Percentiles rank a stretch among this genome's conserved stretches.
Conservation (phyloP, 1,140 invertebrate genomes). For the Helicoverpa armigera region DNA sequence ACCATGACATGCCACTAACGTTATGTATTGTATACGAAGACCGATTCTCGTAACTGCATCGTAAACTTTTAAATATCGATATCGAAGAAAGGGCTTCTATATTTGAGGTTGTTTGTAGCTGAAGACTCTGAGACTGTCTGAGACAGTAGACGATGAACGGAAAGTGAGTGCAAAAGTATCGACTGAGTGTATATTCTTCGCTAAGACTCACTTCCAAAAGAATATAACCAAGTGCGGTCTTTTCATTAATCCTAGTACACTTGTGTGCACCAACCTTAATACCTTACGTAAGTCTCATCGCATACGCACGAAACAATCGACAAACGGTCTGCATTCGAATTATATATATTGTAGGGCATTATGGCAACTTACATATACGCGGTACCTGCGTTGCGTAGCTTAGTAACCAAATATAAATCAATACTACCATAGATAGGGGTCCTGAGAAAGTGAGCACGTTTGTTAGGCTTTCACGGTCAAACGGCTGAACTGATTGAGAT, state of each 20-base stretch:
- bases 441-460: too few species aligned
- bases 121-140: too few species aligned
- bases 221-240: background rate
- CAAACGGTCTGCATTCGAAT: constrained; percentile 57
- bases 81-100: too few species aligned
- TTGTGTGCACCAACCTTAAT: background rate
- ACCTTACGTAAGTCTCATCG: constrained; percentile 31
- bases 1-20: background rate
- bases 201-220: too few species aligned
- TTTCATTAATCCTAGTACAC: background rate
- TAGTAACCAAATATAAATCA: background rate
- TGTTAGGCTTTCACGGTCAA: too few species aligned
- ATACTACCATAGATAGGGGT: too few species aligned
- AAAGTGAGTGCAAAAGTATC: too few species aligned
- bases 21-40: background rate
- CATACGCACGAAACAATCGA: constrained; percentile 52
- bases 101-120: too few species aligned
- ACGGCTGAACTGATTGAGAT: too few species aligned
- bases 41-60: background rate
- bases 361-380: background rate
- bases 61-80: too few species aligned
- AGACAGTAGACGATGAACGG: too few species aligned
- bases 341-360: constrained; percentile 56
- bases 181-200: too few species aligned
- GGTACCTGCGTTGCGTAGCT: background rate